phyloP scores from a whole-genome alignment of 2,797 vertebrate genomes.

The Potorous gilbertii region DNA sequence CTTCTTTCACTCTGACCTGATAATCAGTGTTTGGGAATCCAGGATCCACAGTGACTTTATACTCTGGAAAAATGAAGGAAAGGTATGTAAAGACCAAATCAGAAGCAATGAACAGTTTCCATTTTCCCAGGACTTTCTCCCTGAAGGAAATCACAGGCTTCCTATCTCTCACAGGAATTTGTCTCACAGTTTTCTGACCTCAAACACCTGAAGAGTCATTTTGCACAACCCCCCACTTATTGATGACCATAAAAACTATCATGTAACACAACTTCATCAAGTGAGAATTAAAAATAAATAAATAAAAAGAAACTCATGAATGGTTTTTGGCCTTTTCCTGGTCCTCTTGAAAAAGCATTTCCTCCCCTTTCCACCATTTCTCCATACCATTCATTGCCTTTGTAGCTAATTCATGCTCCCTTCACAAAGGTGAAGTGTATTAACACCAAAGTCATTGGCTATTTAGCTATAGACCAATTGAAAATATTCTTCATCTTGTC shows the following conservation, averaged over 20 bases:
- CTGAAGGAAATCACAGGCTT: conserved; percentile 57
- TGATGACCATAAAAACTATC: conserved; percentile 36
- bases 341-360: conserved; percentile 35
- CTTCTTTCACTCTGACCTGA: conserved; percentile 44
- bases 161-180: conserved; percentile 44
- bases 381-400: conserved; percentile 46
- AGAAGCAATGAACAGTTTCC: conserved; percentile 11
- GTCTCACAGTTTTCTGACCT: conserved; percentile 10
- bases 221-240: conserved; percentile 22
- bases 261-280: conserved; percentile 36
- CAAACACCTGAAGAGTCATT: conserved; percentile 50
- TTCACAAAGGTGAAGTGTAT: conserved; percentile 40
- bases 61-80: conserved; percentile 24
- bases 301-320: background rate
- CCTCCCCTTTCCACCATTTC: conserved; percentile 36
- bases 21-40: conserved; percentile 22
- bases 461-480: conserved; percentile 37
- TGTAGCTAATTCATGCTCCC: background rate
- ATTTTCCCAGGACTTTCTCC: conserved; percentile 41
- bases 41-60: conserved; percentile 46
- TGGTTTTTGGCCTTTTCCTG: conserved; percentile 28
- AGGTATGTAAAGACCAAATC: conserved; percentile 60
- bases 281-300: background rate
- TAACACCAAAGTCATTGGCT: conserved; percentile 28
- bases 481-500: conserved; percentile 50